Base-by-base conservation (phyloP, 2,113 vertebrate species). In the Myiagra hebetior region DNA sequence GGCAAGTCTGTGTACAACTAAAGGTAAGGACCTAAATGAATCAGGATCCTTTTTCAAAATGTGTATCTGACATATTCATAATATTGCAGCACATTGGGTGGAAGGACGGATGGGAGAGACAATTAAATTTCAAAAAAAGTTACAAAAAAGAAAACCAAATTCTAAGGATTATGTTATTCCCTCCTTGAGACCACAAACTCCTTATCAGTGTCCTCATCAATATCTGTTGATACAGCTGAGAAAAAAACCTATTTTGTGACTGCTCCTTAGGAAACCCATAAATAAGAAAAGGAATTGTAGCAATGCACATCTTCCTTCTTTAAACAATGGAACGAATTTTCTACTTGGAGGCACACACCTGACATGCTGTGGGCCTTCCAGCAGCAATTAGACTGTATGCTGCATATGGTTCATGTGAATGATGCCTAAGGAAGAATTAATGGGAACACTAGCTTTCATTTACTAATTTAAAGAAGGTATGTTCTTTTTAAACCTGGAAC, bases 311-410 rank as follows among this genome's bases (percentile, higher is more conserved):
- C 85, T 97, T 96, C 82, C 82, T 96, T 67, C 94, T 97, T 95
- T 89, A 80, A 96, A 96, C 95, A 97, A 95, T 77, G 73, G 95
- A 97, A 93, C 56, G 94, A 89, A 96, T 97, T 95, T 82, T 97
- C 76, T 85, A 59, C 91, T 97, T 96, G 76, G 95, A 94, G 93
- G 87, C 74, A 75, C 74, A 75, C 87, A 89, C 86, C 75, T 91
- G 95, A 82, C 77, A 75, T 92, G 92, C 72, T 83, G 70, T 68
- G 59, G 52, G 78, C 91, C 65, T 81, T 91, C 86, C 88, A 83
- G 77, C 19, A 46, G 80, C 68, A 63, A 37, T 96, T 46, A 52
- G 41, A 65, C 68, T 60, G 23, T 44, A 28, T 77, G 44, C 24
- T 95, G 76, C 47, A 63, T 77, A 35, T 47, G 73, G 44, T 81